Percentiles rank a stretch among this genome's conserved stretches.
These are phyloP conservation scores for Lethrus apterus DNA, from an alignment of 1,140 invertebrate species.

Conservation along the genomic window DNA sequence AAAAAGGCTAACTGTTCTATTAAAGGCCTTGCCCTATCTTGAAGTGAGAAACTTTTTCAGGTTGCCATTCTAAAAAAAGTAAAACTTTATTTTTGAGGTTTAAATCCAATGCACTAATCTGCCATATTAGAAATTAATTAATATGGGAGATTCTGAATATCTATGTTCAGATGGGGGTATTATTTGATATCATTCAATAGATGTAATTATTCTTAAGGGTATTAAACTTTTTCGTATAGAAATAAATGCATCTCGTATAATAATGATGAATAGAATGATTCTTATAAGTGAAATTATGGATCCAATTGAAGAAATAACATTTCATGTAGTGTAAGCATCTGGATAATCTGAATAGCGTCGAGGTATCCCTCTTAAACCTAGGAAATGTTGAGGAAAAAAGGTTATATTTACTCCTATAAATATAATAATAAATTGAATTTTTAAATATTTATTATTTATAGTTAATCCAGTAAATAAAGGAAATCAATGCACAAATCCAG, in stretches of 20 bases:
- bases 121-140: conserved; percentile 48
- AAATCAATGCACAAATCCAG: conserved; percentile 58
- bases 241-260: conserved; percentile 1
- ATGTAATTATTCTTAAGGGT: conserved; percentile 1
- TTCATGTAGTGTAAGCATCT: conserved; percentile 55
- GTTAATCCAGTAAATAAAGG: conserved; percentile 53
- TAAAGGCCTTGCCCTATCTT: conserved; percentile 41
- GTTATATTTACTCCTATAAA: conserved; percentile 62
- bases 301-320: conserved; percentile 56
- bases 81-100: conserved; percentile 51
- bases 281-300: conserved; percentile 27
- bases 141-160: conserved; percentile 47
- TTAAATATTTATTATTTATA: conserved; percentile 48
- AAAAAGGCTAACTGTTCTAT: conserved; percentile 56
- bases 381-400: conserved; percentile 71
- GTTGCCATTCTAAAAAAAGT: conserved; percentile 46
- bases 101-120: conserved; percentile 51
- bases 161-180: conserved; percentile 48
- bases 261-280: conserved; percentile 5
- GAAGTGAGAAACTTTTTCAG: conserved; percentile 18
- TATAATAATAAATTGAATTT: conserved; percentile 54
- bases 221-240: not conserved
- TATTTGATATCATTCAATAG: conserved; percentile 54
- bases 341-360: conserved; percentile 63
- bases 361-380: conserved; percentile 65